Base-by-base conservation (phyloP, 2,113 vertebrate genomes). In the Falcunculus frontatus region DNA sequence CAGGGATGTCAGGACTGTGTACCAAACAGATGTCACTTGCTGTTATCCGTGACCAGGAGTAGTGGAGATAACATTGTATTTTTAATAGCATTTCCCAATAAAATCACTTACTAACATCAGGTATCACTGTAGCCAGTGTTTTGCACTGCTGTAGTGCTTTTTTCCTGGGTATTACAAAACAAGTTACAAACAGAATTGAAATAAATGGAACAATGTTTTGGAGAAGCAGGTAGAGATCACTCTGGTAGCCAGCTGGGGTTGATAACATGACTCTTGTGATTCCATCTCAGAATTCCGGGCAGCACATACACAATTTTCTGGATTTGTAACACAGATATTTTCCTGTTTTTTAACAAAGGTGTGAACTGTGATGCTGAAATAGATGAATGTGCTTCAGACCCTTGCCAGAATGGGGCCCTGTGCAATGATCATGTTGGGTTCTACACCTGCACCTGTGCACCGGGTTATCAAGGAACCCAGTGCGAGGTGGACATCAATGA, bases 401-500 rank as follows among this genome's bases (percentile, higher is more conserved):
- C 99, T 59, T 99, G 99, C 96, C 98, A 98, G 97, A 99, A 99
- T 4, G 98, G 98, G 16, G 99, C 98, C 82, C 97, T 97, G 39
- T 99, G 99, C 96, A 91, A 44, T 35, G 99, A 99, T 92, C 95
- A 98, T 2, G 52, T 99, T 33, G 99, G 98, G 46, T 93, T 96
- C 82, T 99, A 99, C 98, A 97, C 86, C 56, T 99, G 99, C 68
- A 96, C 98, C 83, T 99, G 99, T 63, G 64, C 95, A 35, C 85
- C 96, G 0, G 99, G 99, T 15, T 99, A 98, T 57, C 96, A 97
- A 52, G 99, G 99, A 30, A 10, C 60, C 16, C 94, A 98, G 87
- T 99, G 99, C 10, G 98, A 99, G 97, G 94, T 98, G 89, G 98
- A 99, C 95, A 89, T 99, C 20, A 93, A 99, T 29, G 99, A 99